Evolutionary conservation across 2,797 vertebrate genomes (phyloP), one percentile per base, ranked within the genome.

Genomic region (Tapirus indicus): DNA sequence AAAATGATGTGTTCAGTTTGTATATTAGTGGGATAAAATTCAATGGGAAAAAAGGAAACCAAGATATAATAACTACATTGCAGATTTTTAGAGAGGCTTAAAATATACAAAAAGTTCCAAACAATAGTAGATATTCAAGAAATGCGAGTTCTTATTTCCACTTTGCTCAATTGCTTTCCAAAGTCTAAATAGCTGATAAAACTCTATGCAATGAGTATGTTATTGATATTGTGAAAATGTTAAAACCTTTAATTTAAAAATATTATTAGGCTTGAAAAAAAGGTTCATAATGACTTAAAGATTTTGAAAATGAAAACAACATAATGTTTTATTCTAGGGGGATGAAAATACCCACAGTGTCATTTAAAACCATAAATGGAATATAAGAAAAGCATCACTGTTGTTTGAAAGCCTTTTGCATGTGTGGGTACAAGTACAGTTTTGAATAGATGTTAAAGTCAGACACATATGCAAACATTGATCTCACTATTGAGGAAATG

Each of bases 401-500:
- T 52, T 52, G 25, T 72, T 72, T 91, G 75, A 86, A 85, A 84
- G 60, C 10, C 58, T 91, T 97, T 86, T 58, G n/a, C 44, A 87
- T 52, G 49, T 17, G 17, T 49, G 69, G 32, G 5, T 58, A 71
- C 71, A 96, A 58, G 41, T 25, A 27, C 25, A 82, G n/a, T 92
- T 95, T 82, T 96, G 86, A 86, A 88, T 72, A 74, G 23, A 92
- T 47, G 68, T 17, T 27, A 32, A 95, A 85, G 78, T 60, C 52
- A 94, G 56, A 89, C 10, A 47, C 44, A 54, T 27, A 94, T 10
- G 75, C 72, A 94, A 80, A 92, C 54, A 88, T 64, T 0, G 0
- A 83, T 89, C 47, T 95, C 20, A 41, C 14, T 60, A 29, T 49
- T 54, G 74, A 84, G 84, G 20, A 83, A 95, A 75, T 75, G 11